These are phyloP conservation scores for Anguilla pacifica DNA, from an alignment of 2,797 vertebrate species.

Conservation along the genomic window DNA sequence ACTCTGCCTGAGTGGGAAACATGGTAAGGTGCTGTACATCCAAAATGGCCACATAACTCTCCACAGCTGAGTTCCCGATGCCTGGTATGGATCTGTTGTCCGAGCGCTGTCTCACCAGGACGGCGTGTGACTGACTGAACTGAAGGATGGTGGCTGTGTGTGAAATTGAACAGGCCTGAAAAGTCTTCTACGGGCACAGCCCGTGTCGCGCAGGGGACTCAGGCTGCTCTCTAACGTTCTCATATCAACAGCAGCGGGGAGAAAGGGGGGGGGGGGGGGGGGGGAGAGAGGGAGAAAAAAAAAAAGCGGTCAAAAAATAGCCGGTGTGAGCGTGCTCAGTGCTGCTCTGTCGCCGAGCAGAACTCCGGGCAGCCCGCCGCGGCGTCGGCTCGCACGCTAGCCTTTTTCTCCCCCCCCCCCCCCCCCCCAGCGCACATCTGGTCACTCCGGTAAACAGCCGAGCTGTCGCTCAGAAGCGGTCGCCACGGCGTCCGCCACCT, in stretches of 20 bases:
- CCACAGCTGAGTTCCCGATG: background rate
- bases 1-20: conserved; percentile 5
- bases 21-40: background rate
- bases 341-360: conserved; percentile 36
- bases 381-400: conserved; percentile 23
- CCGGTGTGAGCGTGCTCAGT: conserved; percentile 32
- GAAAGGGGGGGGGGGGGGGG: no score
- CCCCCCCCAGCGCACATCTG: conserved; percentile 3
- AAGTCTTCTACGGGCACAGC: background rate
- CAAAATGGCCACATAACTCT: conserved; percentile 8
- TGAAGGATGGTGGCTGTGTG: background rate
- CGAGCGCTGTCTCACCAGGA: background rate
- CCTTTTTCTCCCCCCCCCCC: no score
- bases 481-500: background rate
- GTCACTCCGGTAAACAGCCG: conserved; percentile 40
- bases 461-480: background rate
- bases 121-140: background rate
- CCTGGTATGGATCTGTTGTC: background rate
- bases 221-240: conserved; percentile 23
- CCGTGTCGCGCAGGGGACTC: background rate
- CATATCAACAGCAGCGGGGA: conserved; percentile 29
- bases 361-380: conserved; percentile 36
- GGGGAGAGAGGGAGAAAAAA: background rate
- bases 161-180: background rate
- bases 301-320: background rate